A percentile compares a stretch with the other conserved stretches of the same genome.
phyloP scores from a whole-genome alignment of 2,797 vertebrate species.

The Spea hammondii region DNA sequence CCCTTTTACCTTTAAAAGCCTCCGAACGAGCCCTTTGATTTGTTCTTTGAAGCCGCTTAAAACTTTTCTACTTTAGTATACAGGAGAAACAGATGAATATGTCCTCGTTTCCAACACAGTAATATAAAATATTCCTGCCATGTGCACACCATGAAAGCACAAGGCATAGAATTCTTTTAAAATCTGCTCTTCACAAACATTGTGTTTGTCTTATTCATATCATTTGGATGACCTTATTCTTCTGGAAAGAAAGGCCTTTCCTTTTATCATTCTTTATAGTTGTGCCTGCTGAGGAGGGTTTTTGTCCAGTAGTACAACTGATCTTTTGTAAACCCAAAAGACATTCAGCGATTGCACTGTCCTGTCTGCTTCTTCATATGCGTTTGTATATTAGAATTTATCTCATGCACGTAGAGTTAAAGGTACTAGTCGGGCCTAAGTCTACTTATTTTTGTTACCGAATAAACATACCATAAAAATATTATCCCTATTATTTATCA shows the following conservation, averaged over 20 bases:
- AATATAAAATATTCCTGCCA: slow-evolving; percentile 70
- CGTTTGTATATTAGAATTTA: not conserved
- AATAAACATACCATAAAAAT: too few species aligned
- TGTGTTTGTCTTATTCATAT: slow-evolving; percentile 75
- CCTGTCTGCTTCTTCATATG: slow-evolving; percentile 4
- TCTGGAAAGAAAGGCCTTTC: slow-evolving; percentile 69
- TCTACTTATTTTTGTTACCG: too few species aligned
- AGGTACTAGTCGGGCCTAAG: too few species aligned
- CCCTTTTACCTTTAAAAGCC: slow-evolving; percentile 68
- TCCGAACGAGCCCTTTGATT: slow-evolving; percentile 69
- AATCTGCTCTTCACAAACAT: slow-evolving; percentile 68
- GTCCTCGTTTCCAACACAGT: slow-evolving; percentile 72
- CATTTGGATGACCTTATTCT: slow-evolving; percentile 72
- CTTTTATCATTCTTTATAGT: slow-evolving; percentile 75
- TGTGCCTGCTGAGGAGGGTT: slow-evolving; percentile 70
- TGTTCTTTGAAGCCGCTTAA: slow-evolving; percentile 66
- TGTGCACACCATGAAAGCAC: slow-evolving; percentile 61
- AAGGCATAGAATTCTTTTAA: slow-evolving; percentile 63
- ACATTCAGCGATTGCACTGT: slow-evolving; percentile 53
- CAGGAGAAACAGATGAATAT: slow-evolving; percentile 69
- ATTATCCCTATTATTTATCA: too few species aligned
- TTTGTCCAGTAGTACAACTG: slow-evolving; percentile 69
- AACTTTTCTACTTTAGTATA: slow-evolving; percentile 65
- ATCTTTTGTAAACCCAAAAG: slow-evolving; percentile 73
- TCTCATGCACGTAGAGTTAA: too few species aligned